Base-by-base conservation (phyloP, 2,113 vertebrate species). In the Thryonomys swinderianus region DNA sequence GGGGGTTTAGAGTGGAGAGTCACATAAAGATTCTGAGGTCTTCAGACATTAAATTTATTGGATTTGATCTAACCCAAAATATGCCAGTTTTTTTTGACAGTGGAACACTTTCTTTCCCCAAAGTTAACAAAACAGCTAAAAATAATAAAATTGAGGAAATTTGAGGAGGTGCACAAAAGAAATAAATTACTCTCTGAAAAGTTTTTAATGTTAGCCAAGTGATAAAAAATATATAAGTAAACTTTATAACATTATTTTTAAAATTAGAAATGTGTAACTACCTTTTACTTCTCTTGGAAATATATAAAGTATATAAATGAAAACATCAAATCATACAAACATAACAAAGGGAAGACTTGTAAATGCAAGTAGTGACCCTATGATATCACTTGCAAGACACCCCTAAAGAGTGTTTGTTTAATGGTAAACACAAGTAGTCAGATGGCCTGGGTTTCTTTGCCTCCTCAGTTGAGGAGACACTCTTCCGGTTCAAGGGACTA, bases 271-370 rank as follows among this genome's bases (percentile, higher is more conserved):
- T 62, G 13, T 42, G 7, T 53, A 90, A 59, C 34, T 88, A 85
- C 3, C 14, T 88, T 92, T 96, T 71, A 88, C 40, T 88, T 93
- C 48, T 93, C 45, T 95, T 91, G 59, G 45, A 82, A 88, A 80
- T 61, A 53, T 21, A 67, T 32, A 17, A 32, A 55, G 17, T 6
- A 21, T 88, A 76, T 82, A 59, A 53, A 34, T 87, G 37, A 92
- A 93, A 74, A 90, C 74, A 37, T 80, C 37, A 88, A 82, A 37
- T 1, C 30, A 67, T 27, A 20, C 78, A 81, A 78, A 88, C 83
- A 30, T 21, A 48, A 55, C n/a, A 25, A 93, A 67, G 27, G 34
- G 73, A 84, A 81, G 62, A 20, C 10, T 34, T 64, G 25, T 78
- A 64, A 42, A 59, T 40, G 32, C 0, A 2, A 88, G 40, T 45